A percentile compares a stretch with the other conserved stretches of the same genome.
phyloP scores from a whole-genome alignment of 2,797 vertebrate species.

The Cossypha heuglini region DNA sequence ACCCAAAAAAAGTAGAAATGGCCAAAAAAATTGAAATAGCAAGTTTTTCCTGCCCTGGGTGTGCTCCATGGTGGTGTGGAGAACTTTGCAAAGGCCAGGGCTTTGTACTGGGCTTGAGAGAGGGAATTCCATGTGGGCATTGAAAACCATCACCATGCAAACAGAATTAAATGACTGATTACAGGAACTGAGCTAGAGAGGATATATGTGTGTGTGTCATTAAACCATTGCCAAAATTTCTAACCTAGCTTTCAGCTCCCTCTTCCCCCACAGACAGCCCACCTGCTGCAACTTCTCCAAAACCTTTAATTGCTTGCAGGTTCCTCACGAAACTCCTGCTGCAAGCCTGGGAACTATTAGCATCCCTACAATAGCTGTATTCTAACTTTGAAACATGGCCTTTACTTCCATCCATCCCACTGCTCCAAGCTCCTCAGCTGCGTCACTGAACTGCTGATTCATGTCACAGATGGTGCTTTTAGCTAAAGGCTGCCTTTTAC shows the following conservation, averaged over 20 bases:
- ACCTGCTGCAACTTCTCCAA: neutral
- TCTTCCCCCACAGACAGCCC: neutral
- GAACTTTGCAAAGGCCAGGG: neutral
- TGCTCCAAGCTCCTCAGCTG: neutral
- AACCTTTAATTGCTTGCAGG: neutral
- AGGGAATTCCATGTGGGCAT: neutral
- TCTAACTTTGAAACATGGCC: neutral
- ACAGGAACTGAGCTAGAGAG: neutral
- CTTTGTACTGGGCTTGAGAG: rapidly evolving
- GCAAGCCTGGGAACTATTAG: neutral
- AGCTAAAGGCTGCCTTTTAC: neutral
- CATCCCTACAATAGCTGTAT: neutral
- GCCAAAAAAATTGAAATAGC: neutral
- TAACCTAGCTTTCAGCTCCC: neutral
- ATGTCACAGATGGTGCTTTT: neutral
- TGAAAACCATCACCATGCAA: neutral
- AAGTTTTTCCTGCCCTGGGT: neutral
- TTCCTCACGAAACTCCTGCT: neutral
- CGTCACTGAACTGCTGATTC: neutral
- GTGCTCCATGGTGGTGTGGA: neutral
- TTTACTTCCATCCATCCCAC: neutral
- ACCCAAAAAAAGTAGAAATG: neutral
- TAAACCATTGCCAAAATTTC: neutral
- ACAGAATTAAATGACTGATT: neutral
- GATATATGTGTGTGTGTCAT: rapidly evolving